phyloP scores from a whole-genome alignment of 2,888 invertebrate species.

The Eumerus sabulonum region DNA sequence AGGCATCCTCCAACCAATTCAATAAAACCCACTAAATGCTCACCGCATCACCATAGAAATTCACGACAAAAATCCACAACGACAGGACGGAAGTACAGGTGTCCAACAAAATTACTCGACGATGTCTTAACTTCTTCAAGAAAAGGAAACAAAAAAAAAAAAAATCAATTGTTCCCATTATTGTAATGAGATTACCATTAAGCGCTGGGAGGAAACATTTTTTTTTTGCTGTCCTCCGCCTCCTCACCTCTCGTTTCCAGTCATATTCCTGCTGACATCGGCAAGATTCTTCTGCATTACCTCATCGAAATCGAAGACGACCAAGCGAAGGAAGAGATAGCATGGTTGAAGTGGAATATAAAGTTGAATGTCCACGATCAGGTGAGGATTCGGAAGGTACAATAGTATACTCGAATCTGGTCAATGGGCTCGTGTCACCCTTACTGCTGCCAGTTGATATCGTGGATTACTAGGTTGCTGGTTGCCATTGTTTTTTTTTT shows the following conservation, averaged over 20 bases:
- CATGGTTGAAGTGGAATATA: slow-evolving; percentile 7
- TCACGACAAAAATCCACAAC: too few relatives aligned
- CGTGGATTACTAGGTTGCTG: neutral
- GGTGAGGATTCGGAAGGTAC: slow-evolving; percentile 24
- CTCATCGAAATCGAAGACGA: neutral
- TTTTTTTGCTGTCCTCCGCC: neutral
- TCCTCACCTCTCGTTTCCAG: too few relatives aligned
- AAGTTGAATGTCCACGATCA: slow-evolving; percentile 52
- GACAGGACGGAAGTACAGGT: too few relatives aligned
- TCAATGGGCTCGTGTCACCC: slow-evolving; percentile 42
- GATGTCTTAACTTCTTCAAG: slow-evolving; percentile 34
- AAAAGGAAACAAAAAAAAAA: too few relatives aligned
- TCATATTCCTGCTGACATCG: slow-evolving; percentile 28
- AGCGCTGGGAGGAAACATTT: slow-evolving; percentile 5
- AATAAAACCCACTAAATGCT: too few relatives aligned
- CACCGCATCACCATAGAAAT: too few relatives aligned
- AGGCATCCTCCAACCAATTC: too few relatives aligned
- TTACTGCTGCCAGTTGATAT: slow-evolving; percentile 7
- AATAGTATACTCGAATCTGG: slow-evolving; percentile 27
- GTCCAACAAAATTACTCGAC: too few relatives aligned
- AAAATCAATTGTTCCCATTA: slow-evolving; percentile 68
- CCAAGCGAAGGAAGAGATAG: neutral
- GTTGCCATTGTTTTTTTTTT: slow-evolving; percentile 12
- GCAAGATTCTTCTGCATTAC: slow-evolving; percentile 9
- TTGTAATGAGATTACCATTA: slow-evolving; percentile 64